Conservation (phyloP, 2,797 vertebrate species). For the Sebastes steindachneri region DNA sequence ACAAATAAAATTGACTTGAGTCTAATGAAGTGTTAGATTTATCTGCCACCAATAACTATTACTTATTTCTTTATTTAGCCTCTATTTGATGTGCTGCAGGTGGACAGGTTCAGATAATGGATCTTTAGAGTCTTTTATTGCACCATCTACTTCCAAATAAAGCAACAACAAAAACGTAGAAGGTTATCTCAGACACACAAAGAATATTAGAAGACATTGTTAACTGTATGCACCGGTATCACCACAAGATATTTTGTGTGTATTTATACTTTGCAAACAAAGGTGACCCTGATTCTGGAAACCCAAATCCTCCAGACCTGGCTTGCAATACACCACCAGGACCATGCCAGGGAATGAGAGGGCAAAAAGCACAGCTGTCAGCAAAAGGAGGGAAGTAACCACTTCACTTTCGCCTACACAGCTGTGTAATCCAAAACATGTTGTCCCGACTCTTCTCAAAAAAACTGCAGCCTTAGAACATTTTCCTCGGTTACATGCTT, state of each 20-base stretch:
- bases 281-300: not conserved
- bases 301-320: not conserved
- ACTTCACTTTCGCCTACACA: constrained; percentile 42
- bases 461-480: constrained; percentile 20
- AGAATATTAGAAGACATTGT: not conserved
- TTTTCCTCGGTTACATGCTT: constrained; percentile 23
- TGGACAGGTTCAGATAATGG: not conserved
- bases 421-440: constrained; percentile 38
- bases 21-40: not conserved
- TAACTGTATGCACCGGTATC: not conserved
- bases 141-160: not conserved
- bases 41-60: not conserved
- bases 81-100: not conserved
- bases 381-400: constrained; percentile 28
- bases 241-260: not conserved
- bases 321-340: not conserved
- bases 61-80: not conserved
- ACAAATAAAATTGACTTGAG: not conserved
- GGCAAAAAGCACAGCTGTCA: constrained; percentile 26
- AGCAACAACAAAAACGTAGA: not conserved
- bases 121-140: not conserved
- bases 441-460: not conserved
- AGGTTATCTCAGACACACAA: not conserved
- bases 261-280: not conserved
- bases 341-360: not conserved